Conservation (phyloP, 2,113 vertebrate species). For the Penelope pileata region DNA sequence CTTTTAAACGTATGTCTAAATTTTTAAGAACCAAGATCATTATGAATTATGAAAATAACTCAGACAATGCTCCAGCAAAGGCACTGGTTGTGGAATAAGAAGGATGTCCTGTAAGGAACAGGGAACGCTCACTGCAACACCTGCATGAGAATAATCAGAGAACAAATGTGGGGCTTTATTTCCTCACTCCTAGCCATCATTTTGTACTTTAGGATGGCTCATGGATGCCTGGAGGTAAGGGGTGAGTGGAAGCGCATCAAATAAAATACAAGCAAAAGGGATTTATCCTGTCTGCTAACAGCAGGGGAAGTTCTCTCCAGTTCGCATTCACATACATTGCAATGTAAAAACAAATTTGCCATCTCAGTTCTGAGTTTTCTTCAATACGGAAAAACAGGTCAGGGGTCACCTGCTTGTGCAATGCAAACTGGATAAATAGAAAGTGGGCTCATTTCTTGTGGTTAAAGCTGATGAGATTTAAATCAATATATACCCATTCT, state of each 20-base stretch:
- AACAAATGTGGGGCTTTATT: neutral
- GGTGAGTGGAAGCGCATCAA: neutral
- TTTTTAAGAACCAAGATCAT: conserved; percentile 83
- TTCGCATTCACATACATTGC: neutral
- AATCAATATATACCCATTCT: neutral
- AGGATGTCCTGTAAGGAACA: conserved; percentile 59
- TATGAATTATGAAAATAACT: conserved; percentile 84
- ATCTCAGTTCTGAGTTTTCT: neutral
- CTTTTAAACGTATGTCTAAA: conserved; percentile 83
- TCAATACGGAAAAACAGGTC: neutral
- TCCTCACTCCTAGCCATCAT: neutral
- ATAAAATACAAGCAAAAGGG: neutral
- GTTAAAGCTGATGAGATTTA: conserved; percentile 13
- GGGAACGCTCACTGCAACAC: conserved; percentile 53
- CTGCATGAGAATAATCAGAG: conserved; percentile 41
- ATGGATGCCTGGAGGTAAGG: neutral
- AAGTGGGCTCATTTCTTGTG: neutral
- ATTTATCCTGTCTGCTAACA: neutral
- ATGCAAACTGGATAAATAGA: conserved; percentile 12
- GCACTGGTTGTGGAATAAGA: conserved; percentile 64
- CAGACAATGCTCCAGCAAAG: conserved; percentile 71
- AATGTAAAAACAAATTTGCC: conserved; percentile 13
- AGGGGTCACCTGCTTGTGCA: neutral
- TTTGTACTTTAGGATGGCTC: neutral
- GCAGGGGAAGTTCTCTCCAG: neutral